Evolutionary conservation across 2,888 invertebrate genomes (phyloP).

Genomic region (Desoria tigrina): DNA sequence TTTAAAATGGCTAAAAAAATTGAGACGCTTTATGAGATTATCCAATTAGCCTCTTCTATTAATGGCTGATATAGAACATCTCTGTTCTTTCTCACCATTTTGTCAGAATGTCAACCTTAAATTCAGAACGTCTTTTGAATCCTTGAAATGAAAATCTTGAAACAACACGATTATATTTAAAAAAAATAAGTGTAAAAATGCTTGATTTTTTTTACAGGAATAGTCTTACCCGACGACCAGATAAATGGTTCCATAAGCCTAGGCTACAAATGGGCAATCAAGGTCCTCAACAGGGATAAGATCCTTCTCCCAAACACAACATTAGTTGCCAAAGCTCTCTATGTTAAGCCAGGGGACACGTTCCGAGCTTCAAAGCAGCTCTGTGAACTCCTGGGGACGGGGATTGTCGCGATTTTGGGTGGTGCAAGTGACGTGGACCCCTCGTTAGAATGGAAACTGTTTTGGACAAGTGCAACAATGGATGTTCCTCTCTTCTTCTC

Average conservation of each 20-base stretch:
- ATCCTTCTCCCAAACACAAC: constrained; percentile 70
- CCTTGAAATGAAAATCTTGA: too few species aligned
- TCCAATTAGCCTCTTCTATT: too few species aligned
- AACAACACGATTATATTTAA: too few species aligned
- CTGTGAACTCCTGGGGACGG: constrained; percentile 44
- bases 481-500: constrained; percentile 50
- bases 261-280: constrained; percentile 50
- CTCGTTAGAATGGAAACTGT: constrained; percentile 49
- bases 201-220: constrained; percentile 25
- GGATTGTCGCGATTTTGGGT: constrained; percentile 46
- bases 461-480: constrained; percentile 49
- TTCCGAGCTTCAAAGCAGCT: constrained; percentile 70
- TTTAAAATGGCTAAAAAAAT: too few species aligned
- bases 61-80: too few species aligned
- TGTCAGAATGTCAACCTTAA: too few species aligned
- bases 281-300: constrained; percentile 68
- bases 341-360: constrained; percentile 73
- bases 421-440: constrained; percentile 45
- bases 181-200: too few species aligned
- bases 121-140: too few species aligned
- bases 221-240: constrained; percentile 48
- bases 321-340: constrained; percentile 73
- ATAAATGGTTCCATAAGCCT: constrained; percentile 49
- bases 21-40: too few species aligned
- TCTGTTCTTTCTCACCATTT: too few species aligned